Evolutionary conservation across 2,888 invertebrate species (phyloP).

Genomic region (Sesamia inferens): DNA sequence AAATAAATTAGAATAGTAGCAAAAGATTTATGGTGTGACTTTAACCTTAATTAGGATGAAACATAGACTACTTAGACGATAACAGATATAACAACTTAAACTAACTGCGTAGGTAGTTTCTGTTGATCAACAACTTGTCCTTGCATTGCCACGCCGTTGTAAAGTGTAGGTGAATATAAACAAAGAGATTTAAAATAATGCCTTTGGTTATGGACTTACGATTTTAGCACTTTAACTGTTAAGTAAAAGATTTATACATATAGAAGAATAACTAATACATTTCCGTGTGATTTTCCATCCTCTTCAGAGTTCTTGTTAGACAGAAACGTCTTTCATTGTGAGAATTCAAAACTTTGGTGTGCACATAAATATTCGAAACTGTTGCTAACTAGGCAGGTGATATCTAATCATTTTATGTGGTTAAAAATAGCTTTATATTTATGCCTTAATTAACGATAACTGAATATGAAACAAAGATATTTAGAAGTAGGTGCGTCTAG

Average conservation of each 20-base stretch:
- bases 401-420: conserved; percentile 26
- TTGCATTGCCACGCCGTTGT: conserved; percentile 19
- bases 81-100: neutral
- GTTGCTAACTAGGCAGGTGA: conserved; percentile 17
- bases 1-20: neutral
- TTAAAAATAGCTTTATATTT: conserved; percentile 27
- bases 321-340: conserved; percentile 12
- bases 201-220: neutral
- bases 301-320: neutral
- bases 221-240: conserved; percentile 16
- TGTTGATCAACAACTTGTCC: conserved; percentile 22
- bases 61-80: neutral
- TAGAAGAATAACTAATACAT: conserved; percentile 12
- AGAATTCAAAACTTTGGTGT: conserved; percentile 27
- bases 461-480: conserved; percentile 5
- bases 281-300: neutral
- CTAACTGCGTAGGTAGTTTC: conserved; percentile 2
- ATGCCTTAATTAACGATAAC: neutral
- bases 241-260: neutral
- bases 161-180: conserved; percentile 19
- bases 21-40: neutral
- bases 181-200: too few relatives aligned
- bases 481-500: neutral
- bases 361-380: neutral
- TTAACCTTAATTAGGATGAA: neutral